A percentile compares a stretch with the other conserved stretches of the same genome.
These are phyloP conservation scores for Mesorhabditis sp. DNA, from an alignment of 2,888 invertebrate species.

Conservation along the genomic window DNA sequence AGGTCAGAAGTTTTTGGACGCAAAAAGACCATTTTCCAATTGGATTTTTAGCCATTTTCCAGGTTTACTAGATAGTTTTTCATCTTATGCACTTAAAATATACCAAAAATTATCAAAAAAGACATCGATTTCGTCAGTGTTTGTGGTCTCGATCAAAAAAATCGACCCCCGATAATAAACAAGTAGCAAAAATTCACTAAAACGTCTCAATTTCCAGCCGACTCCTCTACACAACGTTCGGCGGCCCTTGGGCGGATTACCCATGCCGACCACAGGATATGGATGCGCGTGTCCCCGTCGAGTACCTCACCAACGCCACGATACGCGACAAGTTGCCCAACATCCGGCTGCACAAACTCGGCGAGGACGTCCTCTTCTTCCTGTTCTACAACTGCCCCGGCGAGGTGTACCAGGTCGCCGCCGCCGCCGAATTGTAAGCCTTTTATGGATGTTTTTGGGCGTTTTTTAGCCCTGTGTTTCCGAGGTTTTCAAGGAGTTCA, in stretches of 20 bases:
- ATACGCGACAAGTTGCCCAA: conserved; percentile 78
- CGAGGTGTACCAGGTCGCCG: conserved; percentile 93
- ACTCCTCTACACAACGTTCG: conserved; percentile 91
- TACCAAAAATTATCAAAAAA: too few species aligned
- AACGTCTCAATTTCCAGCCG: conserved; percentile 52
- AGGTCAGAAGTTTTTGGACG: too few species aligned
- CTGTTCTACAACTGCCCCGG: conserved; percentile 98
- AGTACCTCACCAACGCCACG: conserved; percentile 93
- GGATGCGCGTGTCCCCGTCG: conserved; percentile 62
- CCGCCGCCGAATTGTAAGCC: conserved; percentile 68
- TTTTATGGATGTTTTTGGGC: conserved; percentile 10
- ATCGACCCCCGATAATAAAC: not conserved
- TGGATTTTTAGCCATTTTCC: too few species aligned
- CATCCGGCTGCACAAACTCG: conserved; percentile 82
- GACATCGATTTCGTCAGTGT: too few species aligned
- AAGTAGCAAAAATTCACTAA: conserved; percentile 59
- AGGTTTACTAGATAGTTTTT: too few species aligned
- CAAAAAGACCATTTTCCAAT: too few species aligned
- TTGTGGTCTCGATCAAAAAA: too few species aligned
- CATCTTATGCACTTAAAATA: too few species aligned
- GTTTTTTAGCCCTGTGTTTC: not conserved
- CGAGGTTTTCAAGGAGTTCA: too few species aligned
- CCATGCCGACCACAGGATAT: conserved; percentile 97
- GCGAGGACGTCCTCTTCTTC: conserved; percentile 94
- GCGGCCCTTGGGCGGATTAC: conserved; percentile 96